Base-by-base conservation (phyloP, 2,113 vertebrate genomes). In the Xiphias gladius region DNA sequence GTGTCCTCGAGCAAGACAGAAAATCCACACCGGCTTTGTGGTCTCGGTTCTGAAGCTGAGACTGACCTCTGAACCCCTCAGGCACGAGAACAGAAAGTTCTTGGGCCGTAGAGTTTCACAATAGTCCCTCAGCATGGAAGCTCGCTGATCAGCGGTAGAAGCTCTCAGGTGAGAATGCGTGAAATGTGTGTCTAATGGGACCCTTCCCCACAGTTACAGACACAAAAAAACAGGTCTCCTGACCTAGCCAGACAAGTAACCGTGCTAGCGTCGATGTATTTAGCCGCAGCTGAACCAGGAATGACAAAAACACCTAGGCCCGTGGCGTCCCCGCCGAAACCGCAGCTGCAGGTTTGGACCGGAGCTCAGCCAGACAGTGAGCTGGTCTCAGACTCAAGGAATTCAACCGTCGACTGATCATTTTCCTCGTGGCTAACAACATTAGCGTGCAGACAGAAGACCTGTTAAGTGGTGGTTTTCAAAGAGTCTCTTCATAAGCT, bases 371-470 rank as follows among this genome's bases (percentile, higher is more conserved):
- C 14, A 71, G 75, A 83, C 68, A 0, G 20, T 48, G 64, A 5
- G 46, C 41, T 43, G 2, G 37, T 71, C 59, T 78, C 50, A 59
- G 72, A 69, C 84, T 57, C 19, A 5, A 55, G n/a, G 54, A 26
- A 55, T 55, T n/a, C 22, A n/a, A n/a, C 54, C 11, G 54, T 26
- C 11, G 74, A 58, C 63, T 19, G 59, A 19, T 26, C 57, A 57
- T 52, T 55, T 55, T 77, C 48, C 70, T 86, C 46, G 6, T 4
- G 39, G 32, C 62, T 86, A 89, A 89, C 71, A 72, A 39, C 37
- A 41, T 80, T 83, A 88, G 57, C 58, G 2, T 39, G 54, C 71
- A 70, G 78, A 70, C 48, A 35, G 22, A 57, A 13, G 43, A 62
- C 58, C 43, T 59, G 55, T 84, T 37, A 63, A 32, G 20, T 24